These are phyloP conservation scores for Oceanites oceanicus DNA, from an alignment of 2,113 vertebrate species.

Conservation along the genomic window DNA sequence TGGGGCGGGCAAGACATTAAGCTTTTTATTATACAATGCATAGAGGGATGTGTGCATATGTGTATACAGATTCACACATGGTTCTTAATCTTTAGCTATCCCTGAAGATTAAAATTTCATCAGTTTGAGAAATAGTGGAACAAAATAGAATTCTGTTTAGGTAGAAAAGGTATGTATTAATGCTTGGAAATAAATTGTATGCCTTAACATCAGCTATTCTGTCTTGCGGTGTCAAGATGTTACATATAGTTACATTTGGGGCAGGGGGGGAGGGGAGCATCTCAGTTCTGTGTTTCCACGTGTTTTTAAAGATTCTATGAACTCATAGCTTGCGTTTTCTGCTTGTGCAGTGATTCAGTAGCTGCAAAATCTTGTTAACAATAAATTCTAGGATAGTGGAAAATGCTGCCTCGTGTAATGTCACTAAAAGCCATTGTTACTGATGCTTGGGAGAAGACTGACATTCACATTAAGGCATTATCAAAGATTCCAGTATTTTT, in stretches of 20 bases:
- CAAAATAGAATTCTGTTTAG: neutral
- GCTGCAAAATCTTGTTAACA: neutral
- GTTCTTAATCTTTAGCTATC: neutral
- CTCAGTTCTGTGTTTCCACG: neutral
- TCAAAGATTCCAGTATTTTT: slow-evolving; percentile 32
- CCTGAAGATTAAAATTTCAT: neutral
- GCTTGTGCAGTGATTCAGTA: neutral
- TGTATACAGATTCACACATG: neutral
- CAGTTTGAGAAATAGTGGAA: neutral
- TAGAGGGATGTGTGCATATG: neutral
- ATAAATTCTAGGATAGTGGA: neutral
- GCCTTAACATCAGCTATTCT: neutral
- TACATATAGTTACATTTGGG: neutral
- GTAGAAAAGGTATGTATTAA: neutral
- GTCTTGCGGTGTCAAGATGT: neutral
- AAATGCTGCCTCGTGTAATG: neutral
- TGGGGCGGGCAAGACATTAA: neutral
- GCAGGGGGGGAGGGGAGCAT: rapidly evolving
- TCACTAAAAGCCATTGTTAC: slow-evolving; percentile 12
- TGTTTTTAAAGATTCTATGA: neutral
- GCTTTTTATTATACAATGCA: neutral
- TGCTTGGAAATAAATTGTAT: neutral
- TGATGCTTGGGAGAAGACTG: neutral
- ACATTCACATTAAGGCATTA: neutral
- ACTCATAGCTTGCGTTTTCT: rapidly evolving